Base-by-base conservation (phyloP, 2,888 invertebrate genomes). In the Gnatocerus cornutus region DNA sequence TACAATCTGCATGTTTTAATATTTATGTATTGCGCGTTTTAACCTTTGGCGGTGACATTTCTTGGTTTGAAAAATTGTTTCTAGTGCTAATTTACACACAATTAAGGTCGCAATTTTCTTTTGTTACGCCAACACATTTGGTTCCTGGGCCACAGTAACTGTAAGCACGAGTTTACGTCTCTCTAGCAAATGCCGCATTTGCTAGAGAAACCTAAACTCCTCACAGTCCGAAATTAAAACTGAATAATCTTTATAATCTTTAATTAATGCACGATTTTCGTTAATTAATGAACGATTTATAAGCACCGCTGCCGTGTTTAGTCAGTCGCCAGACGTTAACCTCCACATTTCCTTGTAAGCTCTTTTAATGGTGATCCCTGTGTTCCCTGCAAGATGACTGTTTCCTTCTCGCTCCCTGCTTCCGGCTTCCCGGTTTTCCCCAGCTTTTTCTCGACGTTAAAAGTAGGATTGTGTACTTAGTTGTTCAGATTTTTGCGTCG, bases 1-100 rank as follows among this genome's bases (percentile, higher is more conserved):
- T 68, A 73, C 71, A 74, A 73, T 77, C 73, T 74, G 73, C 77
- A 77, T 76, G 74, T 76, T 78, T 79, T 79, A 78, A 79, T 80
- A 80, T 80, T 80, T 80, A 80, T 79, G 77, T 76, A 75, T 65
- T 71, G 72, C 75, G 21, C n/a, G n/a, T n/a, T 78, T 78, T 79
- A 79, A 79, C 78, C 78, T 77, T 71, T 73, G 77, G 78, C 78
- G 77, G 76, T 21, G 4, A 21, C 4, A 21, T 21, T 21, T 21
- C 4, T n/a, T n/a, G n/a, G n/a, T n/a, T n/a, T n/a, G n/a, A n/a
- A n/a, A n/a, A n/a, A n/a, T n/a, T n/a, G n/a, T n/a, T n/a, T n/a
- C n/a, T n/a, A n/a, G n/a, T n/a, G n/a, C n/a, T n/a, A n/a, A n/a
- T n/a, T n/a, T n/a, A n/a, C n/a, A n/a, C n/a, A n/a, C n/a, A n/a